phyloP scores from a whole-genome alignment of 2,797 vertebrate species.

The Lates japonicus region DNA sequence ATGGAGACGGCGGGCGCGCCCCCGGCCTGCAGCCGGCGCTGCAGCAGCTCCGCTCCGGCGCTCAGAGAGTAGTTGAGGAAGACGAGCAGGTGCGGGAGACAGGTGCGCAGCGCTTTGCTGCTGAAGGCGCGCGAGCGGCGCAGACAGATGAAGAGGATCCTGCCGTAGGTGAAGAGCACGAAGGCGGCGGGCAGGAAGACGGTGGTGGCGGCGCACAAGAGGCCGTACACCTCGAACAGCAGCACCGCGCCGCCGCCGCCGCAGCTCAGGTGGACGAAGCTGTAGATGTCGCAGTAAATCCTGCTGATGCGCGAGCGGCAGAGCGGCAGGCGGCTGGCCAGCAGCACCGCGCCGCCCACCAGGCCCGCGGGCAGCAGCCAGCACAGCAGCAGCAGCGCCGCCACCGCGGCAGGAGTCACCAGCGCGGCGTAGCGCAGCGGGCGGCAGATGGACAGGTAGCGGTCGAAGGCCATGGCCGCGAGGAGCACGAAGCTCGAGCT shows the following conservation, averaged over 20 bases:
- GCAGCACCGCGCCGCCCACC: neutral
- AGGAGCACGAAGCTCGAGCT: slow-evolving; percentile 37
- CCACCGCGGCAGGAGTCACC: neutral
- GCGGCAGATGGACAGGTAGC: slow-evolving; percentile 42
- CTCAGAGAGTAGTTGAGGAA: slow-evolving; percentile 28
- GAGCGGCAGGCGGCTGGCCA: slow-evolving; percentile 5
- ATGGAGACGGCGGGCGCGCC: neutral
- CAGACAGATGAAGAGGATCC: slow-evolving; percentile 26
- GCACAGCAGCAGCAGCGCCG: slow-evolving; percentile 25
- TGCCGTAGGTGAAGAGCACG: slow-evolving; percentile 37
- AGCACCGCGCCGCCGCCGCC: neutral
- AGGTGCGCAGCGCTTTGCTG: slow-evolving; percentile 38
- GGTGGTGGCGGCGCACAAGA: neutral
- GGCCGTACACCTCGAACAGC: slow-evolving; percentile 3
- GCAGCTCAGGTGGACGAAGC: slow-evolving; percentile 34
- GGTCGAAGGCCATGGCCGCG: slow-evolving; percentile 42
- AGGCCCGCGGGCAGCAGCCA: slow-evolving; percentile 26
- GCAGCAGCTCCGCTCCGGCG: neutral
- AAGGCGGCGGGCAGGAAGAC: slow-evolving; percentile 18
- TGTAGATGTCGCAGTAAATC: slow-evolving; percentile 39
- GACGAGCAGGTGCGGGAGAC: slow-evolving; percentile 49
- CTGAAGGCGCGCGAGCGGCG: neutral
- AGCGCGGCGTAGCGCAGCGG: slow-evolving; percentile 23
- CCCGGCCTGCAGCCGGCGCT: neutral
- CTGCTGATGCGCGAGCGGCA: slow-evolving; percentile 12